Base-by-base conservation (phyloP, 2,797 vertebrate species). In the Anabas testudineus region DNA sequence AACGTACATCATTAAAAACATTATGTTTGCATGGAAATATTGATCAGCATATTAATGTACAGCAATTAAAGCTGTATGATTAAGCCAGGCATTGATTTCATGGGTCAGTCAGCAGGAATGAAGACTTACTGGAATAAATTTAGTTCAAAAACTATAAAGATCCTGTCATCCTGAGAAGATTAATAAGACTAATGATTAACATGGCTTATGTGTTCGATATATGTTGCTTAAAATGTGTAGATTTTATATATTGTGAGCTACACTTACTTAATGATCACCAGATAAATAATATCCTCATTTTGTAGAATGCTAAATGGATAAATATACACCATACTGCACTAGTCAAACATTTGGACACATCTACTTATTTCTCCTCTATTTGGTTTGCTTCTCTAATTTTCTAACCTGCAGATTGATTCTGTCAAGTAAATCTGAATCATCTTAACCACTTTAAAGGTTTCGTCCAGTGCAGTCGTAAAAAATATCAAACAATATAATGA, bases 21-120 rank as follows among this genome's bases (percentile, higher is more conserved):
- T 71, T 39, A 61, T 52, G 36, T 73, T 58, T 66, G 47, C 48
- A 36, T 78, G 26, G 22, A 62, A 66, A 53, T 63, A 74, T 63
- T 28, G 65, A 79, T 80, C 56, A 75, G 72, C 42, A 37, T 69
- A 24, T 71, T 71, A 74, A 73, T 73, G 10, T n/a, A 45, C 26
- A 54, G 53, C 49, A 61, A 51, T 70, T 69, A 71, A 60, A 75
- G 66, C 42, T 65, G 39, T 28, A 30, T 57, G 19, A 74, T 53
- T 58, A 59, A 74, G 69, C 69, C 62, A 56, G 55, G 61, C 73
- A 85, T 59, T 64, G 68, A 82, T 87, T 71, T 77, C 12, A 72
- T 58, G 9, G 65, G 55, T 79, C 62, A 64, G 56, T 71, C 19
- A 39, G 36, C 21, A 67, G 41, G 55, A 68, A 48, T 52, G 24